phyloP scores from a whole-genome alignment of 2,113 vertebrate genomes.

The Seriola aureovittata region DNA sequence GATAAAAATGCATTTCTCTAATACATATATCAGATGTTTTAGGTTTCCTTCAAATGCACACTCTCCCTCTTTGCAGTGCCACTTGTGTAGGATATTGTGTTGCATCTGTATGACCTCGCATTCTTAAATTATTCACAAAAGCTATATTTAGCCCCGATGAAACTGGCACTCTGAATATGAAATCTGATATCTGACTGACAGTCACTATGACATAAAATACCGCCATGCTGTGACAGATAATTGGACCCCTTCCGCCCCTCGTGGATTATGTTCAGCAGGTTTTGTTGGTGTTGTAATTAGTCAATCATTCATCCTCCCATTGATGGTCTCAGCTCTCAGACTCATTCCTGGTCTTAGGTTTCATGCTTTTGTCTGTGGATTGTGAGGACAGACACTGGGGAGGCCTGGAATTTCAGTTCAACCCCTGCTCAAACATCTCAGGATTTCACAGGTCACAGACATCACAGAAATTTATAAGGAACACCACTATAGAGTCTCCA shows the following conservation, averaged over 20 bases:
- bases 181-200: constrained; percentile 27
- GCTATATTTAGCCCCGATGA: constrained; percentile 31
- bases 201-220: constrained; percentile 4
- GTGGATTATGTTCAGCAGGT: constrained; percentile 62
- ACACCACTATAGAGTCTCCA: not conserved
- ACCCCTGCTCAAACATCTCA: constrained; percentile 38
- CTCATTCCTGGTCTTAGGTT: constrained; percentile 59
- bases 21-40: too few species aligned
- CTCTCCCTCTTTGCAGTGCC: not conserved
- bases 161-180: constrained; percentile 22
- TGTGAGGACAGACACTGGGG: constrained; percentile 50
- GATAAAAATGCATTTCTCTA: too few species aligned
- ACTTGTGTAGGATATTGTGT: not conserved
- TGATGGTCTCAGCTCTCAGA: constrained; percentile 53
- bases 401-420: constrained; percentile 58
- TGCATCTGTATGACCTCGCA: not conserved
- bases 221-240: constrained; percentile 24
- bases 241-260: constrained; percentile 37
- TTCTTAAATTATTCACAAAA: constrained; percentile 33
- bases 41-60: not conserved
- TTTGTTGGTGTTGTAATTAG: constrained; percentile 75
- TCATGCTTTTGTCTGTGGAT: constrained; percentile 67
- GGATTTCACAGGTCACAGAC: constrained; percentile 13
- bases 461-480: constrained; percentile 1
- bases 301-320: constrained; percentile 60